phyloP scores from a whole-genome alignment of 2,113 vertebrate species.

The Phainopepla nitens region DNA sequence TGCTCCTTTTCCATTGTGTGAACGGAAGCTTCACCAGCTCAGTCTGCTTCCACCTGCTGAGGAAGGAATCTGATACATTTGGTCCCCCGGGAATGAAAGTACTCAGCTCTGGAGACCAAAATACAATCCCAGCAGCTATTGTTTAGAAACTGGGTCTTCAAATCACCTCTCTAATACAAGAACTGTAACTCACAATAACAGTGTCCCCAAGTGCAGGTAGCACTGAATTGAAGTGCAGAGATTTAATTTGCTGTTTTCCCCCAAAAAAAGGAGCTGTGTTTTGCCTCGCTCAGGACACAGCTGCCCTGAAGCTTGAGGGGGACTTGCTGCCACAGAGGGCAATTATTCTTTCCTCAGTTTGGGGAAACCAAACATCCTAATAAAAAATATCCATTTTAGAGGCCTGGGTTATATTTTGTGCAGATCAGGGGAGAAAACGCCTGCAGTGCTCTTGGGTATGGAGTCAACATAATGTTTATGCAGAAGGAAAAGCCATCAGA shows the following conservation, averaged over 20 bases:
- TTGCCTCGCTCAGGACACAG: not conserved
- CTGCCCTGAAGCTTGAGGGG: not conserved
- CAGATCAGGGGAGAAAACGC: conserved; percentile 5
- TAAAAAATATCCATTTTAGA: conserved; percentile 46
- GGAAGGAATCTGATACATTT: not conserved
- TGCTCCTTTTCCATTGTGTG: not conserved
- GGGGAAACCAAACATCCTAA: conserved; percentile 6
- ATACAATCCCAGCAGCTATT: not conserved
- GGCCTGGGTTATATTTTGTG: not conserved
- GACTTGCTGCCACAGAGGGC: not conserved
- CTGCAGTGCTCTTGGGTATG: conserved; percentile 34
- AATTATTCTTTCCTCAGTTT: conserved; percentile 1
- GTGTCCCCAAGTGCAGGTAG: not conserved
- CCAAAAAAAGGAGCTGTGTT: not conserved
- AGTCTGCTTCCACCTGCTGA: not conserved
- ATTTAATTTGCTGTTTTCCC: not conserved
- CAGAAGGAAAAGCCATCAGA: conserved; percentile 65
- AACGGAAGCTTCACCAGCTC: not conserved
- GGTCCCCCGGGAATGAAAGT: not conserved
- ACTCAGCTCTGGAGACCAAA: not conserved
- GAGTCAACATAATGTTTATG: conserved; percentile 50
- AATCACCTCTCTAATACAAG: not conserved
- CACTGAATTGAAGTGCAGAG: not conserved
- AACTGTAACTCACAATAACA: not conserved
- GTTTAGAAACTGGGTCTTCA: not conserved